Conservation (phyloP, 2,113 vertebrate genomes). For the Phalacrocorax pelagicus region DNA sequence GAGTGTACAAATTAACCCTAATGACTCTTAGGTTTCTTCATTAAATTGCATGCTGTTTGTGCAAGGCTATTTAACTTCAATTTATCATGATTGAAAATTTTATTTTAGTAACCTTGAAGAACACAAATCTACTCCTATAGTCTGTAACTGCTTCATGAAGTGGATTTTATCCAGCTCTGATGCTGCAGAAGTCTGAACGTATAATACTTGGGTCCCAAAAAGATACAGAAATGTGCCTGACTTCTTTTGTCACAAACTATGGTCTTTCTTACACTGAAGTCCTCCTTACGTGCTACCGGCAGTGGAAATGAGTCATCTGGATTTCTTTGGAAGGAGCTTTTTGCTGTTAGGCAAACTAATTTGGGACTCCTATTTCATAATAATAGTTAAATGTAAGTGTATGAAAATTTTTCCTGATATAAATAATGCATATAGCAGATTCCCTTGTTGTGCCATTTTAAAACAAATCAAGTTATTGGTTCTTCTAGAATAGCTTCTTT, state of each 20-base stretch:
- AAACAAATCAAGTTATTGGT: background rate
- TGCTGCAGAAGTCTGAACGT: background rate
- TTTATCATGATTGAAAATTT: background rate
- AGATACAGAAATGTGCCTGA: background rate
- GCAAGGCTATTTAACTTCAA: background rate
- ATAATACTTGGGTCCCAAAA: background rate
- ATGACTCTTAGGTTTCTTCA: background rate
- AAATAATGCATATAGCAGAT: background rate
- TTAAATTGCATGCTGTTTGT: background rate
- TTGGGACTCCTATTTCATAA: background rate
- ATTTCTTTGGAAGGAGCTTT: background rate
- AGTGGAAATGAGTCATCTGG: background rate
- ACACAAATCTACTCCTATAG: background rate
- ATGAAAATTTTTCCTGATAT: background rate
- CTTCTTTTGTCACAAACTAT: background rate
- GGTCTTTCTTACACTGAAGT: background rate
- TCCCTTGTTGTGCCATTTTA: constrained; percentile 5
- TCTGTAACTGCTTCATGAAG: background rate
- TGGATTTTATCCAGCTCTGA: background rate
- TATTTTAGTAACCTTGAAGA: background rate
- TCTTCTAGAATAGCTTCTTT: background rate
- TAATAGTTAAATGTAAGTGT: background rate
- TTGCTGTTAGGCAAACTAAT: background rate
- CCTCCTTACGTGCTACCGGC: background rate
- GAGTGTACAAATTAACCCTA: background rate